Conservation (phyloP, 2,113 vertebrate species). For the Mus spicilegus region DNA sequence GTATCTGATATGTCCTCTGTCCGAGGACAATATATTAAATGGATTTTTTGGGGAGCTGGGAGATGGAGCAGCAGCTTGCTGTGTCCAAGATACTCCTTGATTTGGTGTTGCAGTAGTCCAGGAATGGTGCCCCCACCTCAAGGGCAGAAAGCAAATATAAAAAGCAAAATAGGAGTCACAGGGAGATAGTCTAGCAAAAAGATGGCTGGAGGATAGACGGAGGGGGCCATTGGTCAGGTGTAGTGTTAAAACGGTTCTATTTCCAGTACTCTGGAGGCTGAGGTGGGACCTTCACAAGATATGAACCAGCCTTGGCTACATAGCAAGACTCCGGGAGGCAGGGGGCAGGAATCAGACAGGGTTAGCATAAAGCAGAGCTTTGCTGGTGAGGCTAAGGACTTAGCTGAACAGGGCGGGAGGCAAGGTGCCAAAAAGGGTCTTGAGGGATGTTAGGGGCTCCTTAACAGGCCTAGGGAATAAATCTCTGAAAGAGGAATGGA, state of each 20-base stretch:
- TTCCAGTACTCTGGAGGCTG: not conserved
- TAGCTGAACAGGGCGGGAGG: not conserved
- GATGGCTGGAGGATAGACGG: not conserved
- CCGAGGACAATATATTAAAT: not conserved
- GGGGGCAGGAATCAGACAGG: not conserved
- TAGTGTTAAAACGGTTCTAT: not conserved
- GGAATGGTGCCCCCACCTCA: not conserved
- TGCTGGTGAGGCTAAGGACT: too few species aligned
- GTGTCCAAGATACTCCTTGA: not conserved
- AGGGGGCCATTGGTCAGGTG: not conserved
- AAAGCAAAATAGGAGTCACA: not conserved
- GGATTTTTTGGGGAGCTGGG: not conserved
- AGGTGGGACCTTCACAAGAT: not conserved
- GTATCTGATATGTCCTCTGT: not conserved
- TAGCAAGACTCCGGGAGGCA: not conserved
- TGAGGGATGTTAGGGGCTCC: not conserved
- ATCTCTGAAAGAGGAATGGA: not conserved
- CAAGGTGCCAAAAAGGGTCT: not conserved
- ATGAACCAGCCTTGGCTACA: not conserved
- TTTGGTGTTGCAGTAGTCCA: not conserved
- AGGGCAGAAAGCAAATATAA: not conserved
- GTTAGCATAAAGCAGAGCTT: not conserved
- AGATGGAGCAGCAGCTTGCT: not conserved
- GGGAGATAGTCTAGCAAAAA: not conserved
- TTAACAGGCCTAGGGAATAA: not conserved